Base-by-base conservation (phyloP, 1,140 invertebrate genomes). In the Paraescarpia echinospica region DNA sequence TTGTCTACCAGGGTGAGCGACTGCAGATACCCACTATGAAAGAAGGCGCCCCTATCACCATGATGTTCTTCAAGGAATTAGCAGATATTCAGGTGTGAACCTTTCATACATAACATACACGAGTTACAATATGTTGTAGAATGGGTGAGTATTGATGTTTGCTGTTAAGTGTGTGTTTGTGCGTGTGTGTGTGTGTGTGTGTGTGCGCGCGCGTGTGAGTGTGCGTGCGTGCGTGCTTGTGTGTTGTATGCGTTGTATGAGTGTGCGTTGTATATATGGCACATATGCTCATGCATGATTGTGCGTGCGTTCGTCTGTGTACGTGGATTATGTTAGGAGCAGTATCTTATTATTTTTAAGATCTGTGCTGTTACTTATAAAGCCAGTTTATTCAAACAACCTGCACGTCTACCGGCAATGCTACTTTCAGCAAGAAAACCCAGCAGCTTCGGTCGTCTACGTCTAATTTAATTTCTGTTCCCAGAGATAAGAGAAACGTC, bases 31-130 rank as follows among this genome's bases (percentile, higher is more conserved):
- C 95, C 33, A 98, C 98, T 1, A 97, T 97, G 96, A 96, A 98
- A 93, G 97, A 98, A 90, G 96, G 94, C 33, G 92, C 95, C 27
- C 94, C 95, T 9, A 91, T 96, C 1, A 95, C 95, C 33, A 95
- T 95, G 92, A 97, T 97, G 92, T 97, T 98, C 92, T 97, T 97
- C 92, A 97, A 98, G 92, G 97, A 97, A 89, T 96, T 99, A 12
- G 96, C 97, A 8, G 98, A 98, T 93, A 99, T 99, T 93, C 95
- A 96, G 94, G 96, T 96, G 93, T 91, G 93, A 9, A 92, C 22
- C 12, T 89, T 89, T 89, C 91, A 48, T 59, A 35, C 41, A 77
- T 77, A 77, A 31, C 27, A 77, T 31, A 77, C 22, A 77, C 18
- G 22, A 27, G 59, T 0, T 5, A 1, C 59, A 77, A 27, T 31